Evolutionary conservation across 2,888 invertebrate genomes (phyloP).

Genomic region (Agrochola litura): DNA sequence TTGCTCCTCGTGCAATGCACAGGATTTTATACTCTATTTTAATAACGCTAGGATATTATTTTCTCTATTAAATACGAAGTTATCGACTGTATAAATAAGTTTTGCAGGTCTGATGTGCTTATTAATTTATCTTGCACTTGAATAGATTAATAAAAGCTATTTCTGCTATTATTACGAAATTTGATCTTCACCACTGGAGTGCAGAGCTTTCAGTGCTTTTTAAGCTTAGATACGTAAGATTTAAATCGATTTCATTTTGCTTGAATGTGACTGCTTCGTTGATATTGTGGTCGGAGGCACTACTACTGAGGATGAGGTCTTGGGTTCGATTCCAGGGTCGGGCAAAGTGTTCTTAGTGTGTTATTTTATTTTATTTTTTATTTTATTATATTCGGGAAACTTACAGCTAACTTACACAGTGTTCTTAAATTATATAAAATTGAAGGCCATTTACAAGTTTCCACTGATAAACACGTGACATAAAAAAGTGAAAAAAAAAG

Average conservation of each 20-base stretch:
- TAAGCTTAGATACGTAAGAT: not conserved
- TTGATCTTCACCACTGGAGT: not conserved
- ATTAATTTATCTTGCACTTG: not conserved
- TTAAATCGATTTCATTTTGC: not conserved
- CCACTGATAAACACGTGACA: too few species aligned
- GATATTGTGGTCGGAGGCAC: not conserved
- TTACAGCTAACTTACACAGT: too few species aligned
- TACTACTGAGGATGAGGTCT: not conserved
- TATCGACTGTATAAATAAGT: not conserved
- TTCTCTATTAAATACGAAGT: not conserved
- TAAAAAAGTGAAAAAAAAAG: too few species aligned
- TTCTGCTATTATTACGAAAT: not conserved
- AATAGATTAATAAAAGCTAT: not conserved
- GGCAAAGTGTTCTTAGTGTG: too few species aligned
- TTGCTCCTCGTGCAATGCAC: conserved; percentile 18
- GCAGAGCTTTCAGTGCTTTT: too few species aligned
- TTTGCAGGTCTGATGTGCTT: not conserved
- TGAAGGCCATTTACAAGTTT: too few species aligned
- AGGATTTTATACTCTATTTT: conserved; percentile 7
- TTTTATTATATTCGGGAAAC: too few species aligned
- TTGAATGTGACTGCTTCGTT: not conserved
- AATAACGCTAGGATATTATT: not conserved
- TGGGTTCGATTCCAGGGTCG: not conserved
- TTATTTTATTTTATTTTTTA: too few species aligned
- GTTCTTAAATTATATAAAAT: too few species aligned